Evolutionary conservation across 2,113 vertebrate species (phyloP), one percentile per base, ranked within the genome.

Genomic region (Hippopotamus amphibius): DNA sequence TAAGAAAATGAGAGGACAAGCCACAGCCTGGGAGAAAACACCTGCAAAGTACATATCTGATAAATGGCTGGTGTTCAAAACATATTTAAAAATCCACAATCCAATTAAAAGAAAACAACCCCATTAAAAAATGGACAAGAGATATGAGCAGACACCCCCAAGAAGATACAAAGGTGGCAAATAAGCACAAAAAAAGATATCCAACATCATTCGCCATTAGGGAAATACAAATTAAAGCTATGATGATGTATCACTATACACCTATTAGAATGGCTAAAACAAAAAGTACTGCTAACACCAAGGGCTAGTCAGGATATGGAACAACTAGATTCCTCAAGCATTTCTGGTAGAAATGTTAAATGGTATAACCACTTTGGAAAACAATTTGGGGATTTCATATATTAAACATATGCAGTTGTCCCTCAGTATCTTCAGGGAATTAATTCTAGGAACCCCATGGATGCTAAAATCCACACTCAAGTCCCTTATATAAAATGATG

Each of bases 1-100:
- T 93, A 84, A 84, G 77, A 95, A 95, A 93, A 74, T 30, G 76
- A 63, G 76, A 93, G 30, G 33, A 82, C 21, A 53, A 72, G 55
- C 8, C 41, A 72, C 3, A 90, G 48, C 30, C 22, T 43, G 22
- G 15, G 14, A 55, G 33, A 87, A 68, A 77, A 48, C 41, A 57
- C 7, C 53, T 89, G 41, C 26, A 93, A 81, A 97, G 88, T 24
- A 50, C 12, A 17, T 74, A 61, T 28, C 46, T 86, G 21, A 77
- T 72, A 94, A 90, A 95, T 43, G 41, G 53, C 15, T 57, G 37
- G 55, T 21, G 6, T 55, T 65, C 76, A 88, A 90, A 90, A 61
- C 24, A 90, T 68, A 90, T 48, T 88, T 89, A 74, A 95, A 92
- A 93, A 87, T 19, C 82, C 37, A 72, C 7, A 89, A 65, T 28